Evolutionary conservation across 2,888 invertebrate species (phyloP).

Genomic region (Xiphydria camelus): DNA sequence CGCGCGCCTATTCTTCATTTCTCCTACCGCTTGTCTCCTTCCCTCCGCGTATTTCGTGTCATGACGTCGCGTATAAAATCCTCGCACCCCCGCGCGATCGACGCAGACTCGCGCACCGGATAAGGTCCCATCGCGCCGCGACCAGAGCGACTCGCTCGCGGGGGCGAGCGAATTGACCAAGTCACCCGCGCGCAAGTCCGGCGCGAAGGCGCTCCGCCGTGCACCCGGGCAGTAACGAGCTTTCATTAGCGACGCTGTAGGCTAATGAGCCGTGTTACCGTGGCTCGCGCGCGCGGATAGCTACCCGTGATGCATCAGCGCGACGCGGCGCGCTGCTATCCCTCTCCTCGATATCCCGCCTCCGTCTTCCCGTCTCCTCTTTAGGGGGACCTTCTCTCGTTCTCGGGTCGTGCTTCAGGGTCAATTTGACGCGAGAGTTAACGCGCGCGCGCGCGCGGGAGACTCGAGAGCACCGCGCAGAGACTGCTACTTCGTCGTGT

Average conservation of each 20-base stretch:
- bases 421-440: no score
- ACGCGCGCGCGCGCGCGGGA: no score
- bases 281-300: conserved; percentile 1
- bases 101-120: conserved; percentile 52
- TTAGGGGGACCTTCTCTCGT: no score
- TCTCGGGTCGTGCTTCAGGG: no score
- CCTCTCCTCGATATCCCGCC: neutral
- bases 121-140: conserved; percentile 26
- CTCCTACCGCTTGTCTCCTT: neutral
- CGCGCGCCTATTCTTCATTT: conserved; percentile 11
- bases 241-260: conserved; percentile 58
- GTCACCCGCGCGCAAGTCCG: conserved; percentile 34
- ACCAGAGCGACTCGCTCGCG: conserved; percentile 11
- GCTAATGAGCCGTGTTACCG: conserved; percentile 54
- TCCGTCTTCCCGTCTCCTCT: neutral
- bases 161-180: conserved; percentile 42
- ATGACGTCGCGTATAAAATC: conserved; percentile 13
- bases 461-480: no score
- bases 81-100: conserved; percentile 57
- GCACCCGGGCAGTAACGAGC: conserved; percentile 54
- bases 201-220: no score
- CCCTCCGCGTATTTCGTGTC: conserved; percentile 1
- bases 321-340: neutral
- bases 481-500: no score
- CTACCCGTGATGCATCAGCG: no score